Conservation (phyloP, 2,113 vertebrate species). For the Leptocoma aspasia region DNA sequence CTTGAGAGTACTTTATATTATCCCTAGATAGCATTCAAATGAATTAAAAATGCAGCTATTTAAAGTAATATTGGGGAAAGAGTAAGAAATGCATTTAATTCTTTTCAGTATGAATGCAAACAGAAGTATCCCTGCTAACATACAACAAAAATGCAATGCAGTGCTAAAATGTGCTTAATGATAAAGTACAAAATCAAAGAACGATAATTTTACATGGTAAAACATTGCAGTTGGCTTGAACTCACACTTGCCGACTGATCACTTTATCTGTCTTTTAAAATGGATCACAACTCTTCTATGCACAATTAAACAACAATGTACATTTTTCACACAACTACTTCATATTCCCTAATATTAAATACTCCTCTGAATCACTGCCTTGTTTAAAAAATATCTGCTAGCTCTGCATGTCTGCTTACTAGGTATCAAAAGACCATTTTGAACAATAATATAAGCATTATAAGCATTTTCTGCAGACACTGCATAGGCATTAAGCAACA, state of each 20-base stretch:
- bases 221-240: not conserved
- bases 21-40: not conserved
- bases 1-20: not conserved
- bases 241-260: not conserved
- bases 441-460: constrained; percentile 47
- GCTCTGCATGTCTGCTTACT: not conserved
- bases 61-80: not conserved
- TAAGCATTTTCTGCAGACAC: constrained; percentile 38
- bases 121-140: not conserved
- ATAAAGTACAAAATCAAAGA: not conserved
- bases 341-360: constrained; percentile 24
- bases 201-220: not conserved
- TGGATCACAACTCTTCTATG: not conserved
- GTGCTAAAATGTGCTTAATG: not conserved
- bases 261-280: not conserved
- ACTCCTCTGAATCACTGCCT: constrained; percentile 40
- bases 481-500: not conserved
- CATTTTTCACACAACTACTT: constrained; percentile 19
- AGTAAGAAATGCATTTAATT: not conserved
- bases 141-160: not conserved
- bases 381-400: constrained; percentile 13
- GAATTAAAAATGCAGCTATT: not conserved
- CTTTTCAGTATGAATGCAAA: not conserved
- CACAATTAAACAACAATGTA: constrained; percentile 38
- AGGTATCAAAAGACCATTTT: constrained; percentile 49